A percentile compares a stretch with the other conserved stretches of the same genome.
Conservation (phyloP, 1,140 invertebrate species). For the Holotrichia oblita region DNA sequence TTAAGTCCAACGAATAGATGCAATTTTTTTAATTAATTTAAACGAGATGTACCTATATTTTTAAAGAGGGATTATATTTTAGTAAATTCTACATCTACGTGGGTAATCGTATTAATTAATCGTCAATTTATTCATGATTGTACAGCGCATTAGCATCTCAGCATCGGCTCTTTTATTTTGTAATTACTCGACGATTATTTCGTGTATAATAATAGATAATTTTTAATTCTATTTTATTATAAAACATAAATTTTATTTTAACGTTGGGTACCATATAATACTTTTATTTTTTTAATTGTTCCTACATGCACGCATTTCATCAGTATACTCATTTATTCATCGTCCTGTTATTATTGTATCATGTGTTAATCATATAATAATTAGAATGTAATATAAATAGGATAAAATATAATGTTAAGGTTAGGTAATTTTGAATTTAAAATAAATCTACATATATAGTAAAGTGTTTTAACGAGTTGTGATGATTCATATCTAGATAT, state of each 20-base stretch:
- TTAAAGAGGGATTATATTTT: background rate
- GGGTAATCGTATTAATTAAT: background rate
- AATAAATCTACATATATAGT: background rate
- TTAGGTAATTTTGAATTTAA: conserved; percentile 1
- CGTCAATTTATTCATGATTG: conserved; percentile 7
- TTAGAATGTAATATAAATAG: background rate
- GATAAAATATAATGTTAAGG: background rate
- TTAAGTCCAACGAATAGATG: conserved; percentile 62
- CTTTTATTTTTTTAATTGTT: conserved; percentile 37
- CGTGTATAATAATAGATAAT: conserved; percentile 8
- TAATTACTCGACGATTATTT: background rate
- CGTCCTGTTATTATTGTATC: background rate
- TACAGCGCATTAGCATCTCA: background rate
- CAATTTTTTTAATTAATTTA: background rate
- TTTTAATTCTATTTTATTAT: background rate
- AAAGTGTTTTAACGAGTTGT: background rate
- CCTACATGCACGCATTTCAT: background rate
- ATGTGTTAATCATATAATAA: no score
- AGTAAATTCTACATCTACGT: background rate
- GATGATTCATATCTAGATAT: background rate
- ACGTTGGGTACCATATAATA: conserved; percentile 26
- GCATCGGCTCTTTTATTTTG: background rate
- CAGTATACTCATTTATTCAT: conserved; percentile 1
- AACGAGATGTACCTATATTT: background rate
- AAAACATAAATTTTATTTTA: background rate